A percentile compares a stretch with the other conserved stretches of the same genome.
Evolutionary conservation across 2,113 vertebrate genomes (phyloP).

Genomic region (Ceyx melanurus): DNA sequence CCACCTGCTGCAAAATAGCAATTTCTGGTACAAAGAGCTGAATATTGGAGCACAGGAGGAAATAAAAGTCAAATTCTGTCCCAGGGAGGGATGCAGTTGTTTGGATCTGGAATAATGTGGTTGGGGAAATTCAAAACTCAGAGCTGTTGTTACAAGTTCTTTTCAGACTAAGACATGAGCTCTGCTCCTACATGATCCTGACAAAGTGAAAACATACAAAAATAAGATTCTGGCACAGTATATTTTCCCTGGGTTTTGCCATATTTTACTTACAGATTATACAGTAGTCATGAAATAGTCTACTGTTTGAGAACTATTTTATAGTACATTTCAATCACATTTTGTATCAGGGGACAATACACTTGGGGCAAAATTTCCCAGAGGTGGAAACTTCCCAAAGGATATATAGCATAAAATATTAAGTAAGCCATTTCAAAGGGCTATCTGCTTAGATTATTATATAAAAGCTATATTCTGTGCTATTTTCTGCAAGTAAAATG

Average conservation of each 20-base stretch:
- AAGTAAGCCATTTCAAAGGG: not conserved
- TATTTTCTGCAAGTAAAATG: not conserved
- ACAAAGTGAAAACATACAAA: not conserved
- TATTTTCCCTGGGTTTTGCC: not conserved
- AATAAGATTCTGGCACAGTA: not conserved
- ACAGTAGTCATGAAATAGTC: not conserved
- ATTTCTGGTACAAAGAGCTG: not conserved
- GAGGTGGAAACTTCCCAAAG: not conserved
- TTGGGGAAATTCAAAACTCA: not conserved
- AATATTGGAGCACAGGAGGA: not conserved
- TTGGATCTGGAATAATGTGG: not conserved
- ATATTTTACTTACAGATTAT: not conserved
- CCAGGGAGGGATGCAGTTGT: rapidly evolving
- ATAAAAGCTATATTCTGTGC: not conserved
- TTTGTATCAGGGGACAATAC: not conserved
- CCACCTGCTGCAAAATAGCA: not conserved
- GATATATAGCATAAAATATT: not conserved
- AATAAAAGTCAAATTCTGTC: not conserved
- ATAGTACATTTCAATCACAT: not conserved
- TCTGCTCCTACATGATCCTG: rapidly evolving
- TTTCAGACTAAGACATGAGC: not conserved
- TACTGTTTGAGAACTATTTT: not conserved
- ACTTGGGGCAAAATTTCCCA: not conserved
- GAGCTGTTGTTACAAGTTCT: not conserved
- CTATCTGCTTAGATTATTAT: not conserved